These are phyloP conservation scores for Sylvilagus floridanus DNA, from an alignment of 2,797 vertebrate species.

Conservation along the genomic window DNA sequence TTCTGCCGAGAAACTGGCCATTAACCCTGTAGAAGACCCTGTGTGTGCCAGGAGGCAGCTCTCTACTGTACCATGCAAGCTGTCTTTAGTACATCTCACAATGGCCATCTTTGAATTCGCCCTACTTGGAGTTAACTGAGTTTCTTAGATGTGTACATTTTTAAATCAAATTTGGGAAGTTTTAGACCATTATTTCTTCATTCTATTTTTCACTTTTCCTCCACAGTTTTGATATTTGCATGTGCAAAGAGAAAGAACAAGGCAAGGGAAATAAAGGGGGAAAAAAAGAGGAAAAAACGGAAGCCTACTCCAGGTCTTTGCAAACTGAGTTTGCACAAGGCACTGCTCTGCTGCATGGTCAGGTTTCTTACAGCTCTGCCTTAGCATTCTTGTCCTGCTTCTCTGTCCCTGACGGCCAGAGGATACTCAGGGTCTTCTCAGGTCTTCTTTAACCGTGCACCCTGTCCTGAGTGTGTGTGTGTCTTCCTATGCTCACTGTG, in stretches of 20 bases:
- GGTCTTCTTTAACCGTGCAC: neutral
- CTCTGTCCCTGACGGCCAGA: neutral
- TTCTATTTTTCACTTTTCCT: neutral
- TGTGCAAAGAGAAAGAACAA: neutral
- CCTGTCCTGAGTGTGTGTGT: neutral
- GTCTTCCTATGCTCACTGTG: neutral
- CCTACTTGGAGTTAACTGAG: neutral
- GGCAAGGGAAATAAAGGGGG: neutral
- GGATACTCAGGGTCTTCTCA: neutral
- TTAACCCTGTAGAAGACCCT: neutral
- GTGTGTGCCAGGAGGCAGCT: neutral
- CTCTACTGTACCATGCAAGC: neutral
- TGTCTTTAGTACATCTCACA: neutral
- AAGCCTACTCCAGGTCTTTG: neutral
- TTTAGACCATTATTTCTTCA: neutral
- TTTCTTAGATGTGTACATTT: neutral
- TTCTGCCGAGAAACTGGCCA: conserved; percentile 7
- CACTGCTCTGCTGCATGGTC: neutral
- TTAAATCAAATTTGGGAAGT: neutral
- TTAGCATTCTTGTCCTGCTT: neutral
- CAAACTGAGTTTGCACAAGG: neutral
- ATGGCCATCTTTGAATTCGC: neutral
- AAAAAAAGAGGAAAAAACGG: neutral
- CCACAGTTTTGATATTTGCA: neutral
- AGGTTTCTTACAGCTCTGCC: neutral